These are phyloP conservation scores for Cricetomys ansorgei DNA, from an alignment of 2,113 vertebrate genomes.

Conservation along the genomic window DNA sequence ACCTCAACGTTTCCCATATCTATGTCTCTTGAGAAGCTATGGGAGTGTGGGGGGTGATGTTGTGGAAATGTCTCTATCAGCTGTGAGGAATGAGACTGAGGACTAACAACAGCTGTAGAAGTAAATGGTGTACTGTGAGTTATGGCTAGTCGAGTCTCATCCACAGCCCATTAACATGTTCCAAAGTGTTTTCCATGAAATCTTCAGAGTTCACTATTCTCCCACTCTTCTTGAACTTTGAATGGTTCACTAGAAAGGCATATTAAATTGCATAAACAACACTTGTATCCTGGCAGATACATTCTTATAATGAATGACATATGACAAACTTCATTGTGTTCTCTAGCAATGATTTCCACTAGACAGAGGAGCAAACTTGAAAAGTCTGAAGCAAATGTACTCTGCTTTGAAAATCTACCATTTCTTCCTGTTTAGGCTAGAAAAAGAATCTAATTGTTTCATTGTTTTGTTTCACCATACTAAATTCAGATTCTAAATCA, in stretches of 20 bases:
- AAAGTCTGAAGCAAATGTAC: not conserved
- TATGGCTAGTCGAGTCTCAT: constrained; percentile 8
- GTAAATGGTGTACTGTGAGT: not conserved
- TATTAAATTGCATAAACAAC: not conserved
- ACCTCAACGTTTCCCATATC: not conserved
- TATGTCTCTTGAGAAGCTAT: not conserved
- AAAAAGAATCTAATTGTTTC: not conserved
- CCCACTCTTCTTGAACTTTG: constrained; percentile 7
- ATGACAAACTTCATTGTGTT: not conserved
- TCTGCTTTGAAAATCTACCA: constrained; percentile 19
- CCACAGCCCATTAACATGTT: not conserved
- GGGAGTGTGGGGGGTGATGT: too few species aligned
- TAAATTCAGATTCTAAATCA: not conserved
- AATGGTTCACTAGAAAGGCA: constrained; percentile 6
- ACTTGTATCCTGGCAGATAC: not conserved
- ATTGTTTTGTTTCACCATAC: not conserved
- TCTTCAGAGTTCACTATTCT: constrained; percentile 45
- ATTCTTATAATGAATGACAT: not conserved
- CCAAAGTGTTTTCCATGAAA: not conserved
- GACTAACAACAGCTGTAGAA: constrained; percentile 6
- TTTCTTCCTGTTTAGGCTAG: not conserved
- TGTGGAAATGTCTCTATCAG: not conserved
- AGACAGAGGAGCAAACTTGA: not conserved
- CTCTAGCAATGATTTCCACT: not conserved
- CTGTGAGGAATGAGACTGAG: constrained; percentile 34